These are phyloP conservation scores for Spatula clypeata DNA, from an alignment of 2,797 vertebrate genomes.

Conservation along the genomic window DNA sequence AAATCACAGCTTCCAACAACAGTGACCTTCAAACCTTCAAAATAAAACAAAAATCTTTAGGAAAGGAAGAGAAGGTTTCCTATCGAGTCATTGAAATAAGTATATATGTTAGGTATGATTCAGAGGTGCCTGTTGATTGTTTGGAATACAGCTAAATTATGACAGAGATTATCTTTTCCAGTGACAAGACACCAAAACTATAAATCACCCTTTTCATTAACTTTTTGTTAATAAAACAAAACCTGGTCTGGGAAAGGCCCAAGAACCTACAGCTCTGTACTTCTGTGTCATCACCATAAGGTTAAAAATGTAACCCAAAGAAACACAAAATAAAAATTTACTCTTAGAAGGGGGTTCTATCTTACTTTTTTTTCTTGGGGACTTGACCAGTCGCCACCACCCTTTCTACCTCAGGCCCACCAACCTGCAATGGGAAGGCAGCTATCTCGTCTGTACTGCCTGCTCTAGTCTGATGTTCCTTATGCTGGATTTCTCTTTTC, in stretches of 20 bases:
- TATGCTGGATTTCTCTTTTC: not conserved
- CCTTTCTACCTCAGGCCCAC: not conserved
- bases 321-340: not conserved
- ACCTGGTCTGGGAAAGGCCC: not conserved
- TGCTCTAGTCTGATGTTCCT: rapidly evolving
- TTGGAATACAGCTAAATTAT: not conserved
- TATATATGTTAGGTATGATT: not conserved
- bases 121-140: not conserved
- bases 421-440: not conserved
- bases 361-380: not conserved
- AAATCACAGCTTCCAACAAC: not conserved
- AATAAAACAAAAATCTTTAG: not conserved
- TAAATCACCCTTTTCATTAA: not conserved
- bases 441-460: not conserved
- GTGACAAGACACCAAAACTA: not conserved
- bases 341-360: not conserved
- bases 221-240: not conserved
- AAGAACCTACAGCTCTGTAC: not conserved
- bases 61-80: not conserved
- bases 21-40: not conserved
- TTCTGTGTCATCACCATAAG: not conserved
- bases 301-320: not conserved
- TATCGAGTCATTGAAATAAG: not conserved
- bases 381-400: rapidly evolving
- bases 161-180: not conserved